Evolutionary conservation across 2,113 vertebrate species (phyloP), one percentile per base, ranked within the genome.

Genomic region (Takifugu flavidus): DNA sequence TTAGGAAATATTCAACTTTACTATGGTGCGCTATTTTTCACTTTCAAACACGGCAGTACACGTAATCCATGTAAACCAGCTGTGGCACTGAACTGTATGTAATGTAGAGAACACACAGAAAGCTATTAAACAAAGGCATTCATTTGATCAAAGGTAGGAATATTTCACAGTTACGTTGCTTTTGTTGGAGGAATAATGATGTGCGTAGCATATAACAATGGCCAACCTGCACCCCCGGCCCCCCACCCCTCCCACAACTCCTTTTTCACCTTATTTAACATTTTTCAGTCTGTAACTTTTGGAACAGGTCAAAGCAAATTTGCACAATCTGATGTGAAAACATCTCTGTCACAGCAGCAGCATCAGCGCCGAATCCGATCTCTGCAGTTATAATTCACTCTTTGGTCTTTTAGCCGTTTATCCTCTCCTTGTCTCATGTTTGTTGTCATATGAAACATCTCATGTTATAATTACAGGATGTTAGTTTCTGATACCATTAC

Each of bases 341-440:
- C 62, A 44, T 72, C 29, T 75, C 77, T 80, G 80, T 84, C 84
- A 67, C 82, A 87, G 83, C 79, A 84, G 78, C 70, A 83, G 72
- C 81, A 77, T 49, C 73, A 74, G 66, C 64, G 15, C 13, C 45
- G 6, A n/a, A n/a, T 39, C 56, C 77, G 60, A 72, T 70, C 73
- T 60, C 75, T 67, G 71, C 67, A 82, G 67, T 74, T 67, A 65
- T 84, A 79, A 79, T 39, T 10, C 34, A 39, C 34, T 39, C 2
- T 39, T 39, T 39, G 6, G 34, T 39, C 7, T 39, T 67, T 71
- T 56, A 59, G 29, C 20, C 52, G 29, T 78, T 65, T 70, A 59
- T 62, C 53, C 45, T 74, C 25, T 65, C 45, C 64, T 53, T 71
- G 61, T 73, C 39, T 49, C 15, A 14, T 59, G 34, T 62, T 74